Base-by-base conservation (phyloP, 2,797 vertebrate species). In the Heteromormyrus szaboi region DNA sequence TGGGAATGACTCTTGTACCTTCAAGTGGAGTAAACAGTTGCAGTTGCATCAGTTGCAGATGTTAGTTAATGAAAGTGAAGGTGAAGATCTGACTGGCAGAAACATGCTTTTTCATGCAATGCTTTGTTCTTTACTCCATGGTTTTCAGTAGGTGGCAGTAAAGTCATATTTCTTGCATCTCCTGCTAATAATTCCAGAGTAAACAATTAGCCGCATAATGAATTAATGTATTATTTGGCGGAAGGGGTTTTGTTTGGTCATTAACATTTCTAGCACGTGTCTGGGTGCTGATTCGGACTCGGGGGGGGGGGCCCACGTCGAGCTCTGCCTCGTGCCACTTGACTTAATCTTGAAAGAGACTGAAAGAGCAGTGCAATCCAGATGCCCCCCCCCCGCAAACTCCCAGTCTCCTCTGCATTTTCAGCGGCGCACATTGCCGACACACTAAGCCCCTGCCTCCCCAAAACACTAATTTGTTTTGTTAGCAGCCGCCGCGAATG, bases 111-210 rank as follows among this genome's bases (percentile, higher is more conserved):
- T 79, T 44, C 8, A 44, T 41, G 37, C 37, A 1, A 41, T 17
- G 17, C 17, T 79, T 76, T 17, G 14, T 11, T 68, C 46, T 46
- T 85, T 51, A 41, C 29, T 12, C 50, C n/a, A 4, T 87, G 51
- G 9, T 41, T 25, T 48, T 79, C 89, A 87, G 86, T 84, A 89
- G 89, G 89, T 87, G 89, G 89, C 86, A 89, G 68, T 87, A 87
- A 83, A 87, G 86, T 51, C 89, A 54, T 81, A 17, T 85, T 81
- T 25, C 17, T 33, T 33, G 85, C 25, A 3, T 22, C 29, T 51
- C 14, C 11, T 8, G 68, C 29, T 25, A 89, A 87, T 46, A 53
- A 87, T 48, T 87, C 56, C 41, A 33, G 41, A 22, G 50, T 33
- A 88, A 54, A 53, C 50, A 86, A 89, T 72, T 86, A 83, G 53